Conservation (phyloP, 2,888 invertebrate species). For the Erpobdella octoculata region DNA sequence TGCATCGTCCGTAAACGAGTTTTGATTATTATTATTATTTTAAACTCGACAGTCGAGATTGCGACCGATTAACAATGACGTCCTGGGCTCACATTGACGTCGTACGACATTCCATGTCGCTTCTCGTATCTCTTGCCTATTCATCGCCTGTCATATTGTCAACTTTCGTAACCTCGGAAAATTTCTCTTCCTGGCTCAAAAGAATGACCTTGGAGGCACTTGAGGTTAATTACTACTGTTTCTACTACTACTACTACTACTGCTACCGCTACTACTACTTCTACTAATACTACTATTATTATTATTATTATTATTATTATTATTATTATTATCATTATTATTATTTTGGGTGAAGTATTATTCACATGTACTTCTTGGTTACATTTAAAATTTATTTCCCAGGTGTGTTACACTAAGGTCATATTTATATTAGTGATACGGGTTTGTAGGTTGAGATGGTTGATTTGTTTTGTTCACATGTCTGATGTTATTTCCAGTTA, state of each 20-base stretch:
- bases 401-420: no score
- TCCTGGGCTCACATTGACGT: conserved; percentile 63
- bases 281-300: neutral
- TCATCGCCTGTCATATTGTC: conserved; percentile 60
- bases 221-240: conserved; percentile 56
- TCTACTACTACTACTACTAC: neutral
- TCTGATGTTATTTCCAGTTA: no score
- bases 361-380: no score
- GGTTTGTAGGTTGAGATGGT: no score
- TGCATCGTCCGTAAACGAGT: neutral
- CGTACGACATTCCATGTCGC: conserved; percentile 81
- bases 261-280: neutral
- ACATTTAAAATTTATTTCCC: no score
- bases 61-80: conserved; percentile 32
- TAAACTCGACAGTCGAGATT: conserved; percentile 14
- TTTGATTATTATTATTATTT: neutral
- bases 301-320: neutral
- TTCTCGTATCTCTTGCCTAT: conserved; percentile 85
- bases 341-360: no score
- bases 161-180: neutral
- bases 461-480: no score
- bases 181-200: conserved; percentile 69
- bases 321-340: neutral
- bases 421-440: no score
- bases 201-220: conserved; percentile 81